phyloP scores from a whole-genome alignment of 2,888 invertebrate species.

The Heliconius sara region DNA sequence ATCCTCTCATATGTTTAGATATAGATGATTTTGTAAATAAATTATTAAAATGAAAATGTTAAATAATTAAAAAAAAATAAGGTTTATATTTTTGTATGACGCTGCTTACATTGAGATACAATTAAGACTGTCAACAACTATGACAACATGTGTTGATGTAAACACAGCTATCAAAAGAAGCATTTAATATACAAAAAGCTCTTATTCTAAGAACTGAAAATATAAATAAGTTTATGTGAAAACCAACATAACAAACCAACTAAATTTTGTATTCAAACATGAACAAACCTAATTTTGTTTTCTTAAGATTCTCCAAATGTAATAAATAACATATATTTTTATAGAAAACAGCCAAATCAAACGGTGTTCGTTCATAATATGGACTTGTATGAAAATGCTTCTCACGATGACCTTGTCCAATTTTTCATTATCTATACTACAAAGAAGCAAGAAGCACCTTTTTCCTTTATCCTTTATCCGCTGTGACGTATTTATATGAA shows the following conservation, averaged over 20 bases:
- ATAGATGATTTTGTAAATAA: background rate
- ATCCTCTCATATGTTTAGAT: background rate
- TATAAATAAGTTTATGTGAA: background rate
- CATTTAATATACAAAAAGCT: background rate
- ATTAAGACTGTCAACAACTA: background rate
- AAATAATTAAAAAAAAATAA: too few species aligned
- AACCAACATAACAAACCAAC: background rate
- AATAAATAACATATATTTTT: constrained; percentile 5
- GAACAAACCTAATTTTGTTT: background rate
- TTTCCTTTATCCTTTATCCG: constrained; percentile 60
- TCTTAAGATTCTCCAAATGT: background rate
- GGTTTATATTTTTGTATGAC: too few species aligned
- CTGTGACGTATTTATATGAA: constrained; percentile 62
- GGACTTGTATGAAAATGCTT: constrained; percentile 71
- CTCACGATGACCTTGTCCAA: constrained; percentile 65
- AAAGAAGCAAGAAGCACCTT: constrained; percentile 63
- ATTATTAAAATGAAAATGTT: too few species aligned
- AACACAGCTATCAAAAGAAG: background rate
- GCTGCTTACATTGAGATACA: too few species aligned
- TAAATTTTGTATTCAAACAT: background rate
- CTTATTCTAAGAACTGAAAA: background rate
- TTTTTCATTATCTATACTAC: constrained; percentile 74
- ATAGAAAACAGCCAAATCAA: constrained; percentile 9
- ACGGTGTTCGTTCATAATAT: constrained; percentile 53
- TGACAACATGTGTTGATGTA: background rate